Evolutionary conservation across 2,113 vertebrate species (phyloP), one percentile per base, ranked within the genome.

Genomic region (Anoplopoma fimbria): DNA sequence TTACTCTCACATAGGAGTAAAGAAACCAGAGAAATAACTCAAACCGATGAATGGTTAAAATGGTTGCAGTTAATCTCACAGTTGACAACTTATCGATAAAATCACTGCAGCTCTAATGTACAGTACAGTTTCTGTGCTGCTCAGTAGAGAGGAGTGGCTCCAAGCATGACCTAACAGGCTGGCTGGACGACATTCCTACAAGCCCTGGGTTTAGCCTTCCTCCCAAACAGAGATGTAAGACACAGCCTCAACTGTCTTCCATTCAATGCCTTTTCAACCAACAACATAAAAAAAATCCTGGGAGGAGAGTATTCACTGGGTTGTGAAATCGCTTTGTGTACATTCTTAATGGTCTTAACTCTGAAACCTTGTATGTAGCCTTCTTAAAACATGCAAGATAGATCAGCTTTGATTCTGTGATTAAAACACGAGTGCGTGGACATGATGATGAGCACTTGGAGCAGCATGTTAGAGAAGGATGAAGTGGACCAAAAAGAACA

Each of bases 151-250:
- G 92, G 92, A 89, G 91, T 73, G 90, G 89, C 89, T 77, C 69
- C 33, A 62, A 79, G 78, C 51, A 63, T 76, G 85, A 92, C 65
- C 83, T 40, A 87, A 88, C 84, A 82, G 72, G 84, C 93, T 82
- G 74, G 92, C 76, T 81, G 49, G 69, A 86, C 84, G 5, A 81
- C 93, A 93, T 94, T 94, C 93, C 88, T 87, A 55, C 21, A 76
- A 85, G 49, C 13, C n/a, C 80, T 60, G 78, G 51, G 71, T 71
- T 87, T 82, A 19, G 72, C 67, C 84, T 83, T 87, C 74, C 60
- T 85, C 80, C 63, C 58, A 80, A 42, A 72, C 53, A 81, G 61
- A 14, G 14, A 69, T 78, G 67, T 19, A 60, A 83, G 77, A 78
- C 86, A 83, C 82, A 81, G 58, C 74, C 29, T 78, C 68, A 69